A percentile compares a stretch with the other conserved stretches of the same genome.
These are phyloP conservation scores for Epinotia ramella DNA, from an alignment of 2,888 invertebrate species.

Conservation along the genomic window DNA sequence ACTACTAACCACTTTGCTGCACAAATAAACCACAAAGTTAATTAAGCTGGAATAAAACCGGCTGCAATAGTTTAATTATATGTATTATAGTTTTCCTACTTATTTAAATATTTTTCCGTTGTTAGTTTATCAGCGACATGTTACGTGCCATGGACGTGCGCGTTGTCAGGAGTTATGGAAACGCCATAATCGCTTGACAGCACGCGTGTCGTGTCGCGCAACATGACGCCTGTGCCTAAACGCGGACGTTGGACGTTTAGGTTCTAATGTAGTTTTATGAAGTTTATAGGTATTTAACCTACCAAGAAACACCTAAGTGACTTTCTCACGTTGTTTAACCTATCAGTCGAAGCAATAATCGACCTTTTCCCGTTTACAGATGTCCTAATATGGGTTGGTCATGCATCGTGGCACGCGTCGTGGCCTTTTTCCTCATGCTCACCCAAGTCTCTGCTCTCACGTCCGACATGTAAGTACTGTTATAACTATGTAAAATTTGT, in stretches of 20 bases:
- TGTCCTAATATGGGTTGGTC: slow-evolving; percentile 96
- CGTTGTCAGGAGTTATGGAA: too few relatives aligned
- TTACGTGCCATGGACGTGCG: too few relatives aligned
- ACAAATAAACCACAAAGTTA: not conserved
- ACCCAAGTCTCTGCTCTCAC: slow-evolving; percentile 81
- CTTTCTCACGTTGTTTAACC: not conserved
- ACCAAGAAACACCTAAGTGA: too few relatives aligned
- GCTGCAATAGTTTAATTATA: not conserved
- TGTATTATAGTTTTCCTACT: not conserved
- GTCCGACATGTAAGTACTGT: slow-evolving; percentile 83
- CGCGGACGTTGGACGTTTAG: too few relatives aligned
- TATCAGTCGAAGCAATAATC: not conserved
- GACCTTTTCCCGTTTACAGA: slow-evolving; percentile 85
- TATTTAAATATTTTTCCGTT: too few relatives aligned
- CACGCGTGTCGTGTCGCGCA: too few relatives aligned
- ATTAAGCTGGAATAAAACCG: not conserved
- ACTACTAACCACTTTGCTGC: not conserved
- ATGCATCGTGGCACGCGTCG: slow-evolving; percentile 91
- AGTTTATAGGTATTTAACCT: too few relatives aligned
- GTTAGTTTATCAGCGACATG: too few relatives aligned
- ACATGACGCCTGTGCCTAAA: too few relatives aligned
- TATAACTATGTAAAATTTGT: too few relatives aligned
- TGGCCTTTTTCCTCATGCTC: slow-evolving; percentile 87
- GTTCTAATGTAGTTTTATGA: too few relatives aligned
- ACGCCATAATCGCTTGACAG: too few relatives aligned